Base-by-base conservation (phyloP, 2,113 vertebrate genomes). In the Onychostoma macrolepis region DNA sequence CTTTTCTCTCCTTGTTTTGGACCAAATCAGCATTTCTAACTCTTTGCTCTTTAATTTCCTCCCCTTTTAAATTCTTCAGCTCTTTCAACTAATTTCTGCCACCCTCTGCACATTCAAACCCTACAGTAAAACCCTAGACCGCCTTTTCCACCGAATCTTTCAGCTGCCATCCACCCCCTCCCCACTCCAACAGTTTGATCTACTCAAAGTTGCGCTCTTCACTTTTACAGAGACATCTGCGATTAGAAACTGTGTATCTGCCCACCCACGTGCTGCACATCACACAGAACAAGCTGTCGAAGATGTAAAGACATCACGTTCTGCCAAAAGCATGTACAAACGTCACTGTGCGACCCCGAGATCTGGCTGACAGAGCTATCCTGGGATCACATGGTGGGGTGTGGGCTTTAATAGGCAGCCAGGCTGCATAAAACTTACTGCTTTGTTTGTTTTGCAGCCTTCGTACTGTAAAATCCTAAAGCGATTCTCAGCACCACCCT, bases 381-480 rank as follows among this genome's bases (percentile, higher is more conserved):
- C 26, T 74, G 48, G 65, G 30, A 86, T 78, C 77, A n/a, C 26
- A 71, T 50, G 41, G 28, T 36, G 41, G 80, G 80, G 43, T 69
- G 80, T 83, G 80, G 41, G 63, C 48, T 83, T 71, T 83, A 71
- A 83, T 71, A 83, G 63, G 63, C 80, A 67, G 28, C 9, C 63
- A 83, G 80, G 63, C 77, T 88, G 90, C 69, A 38, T 94, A 92
- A 93, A 94, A 89, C 93, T 92, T 90, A 91, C 87, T 74, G 67
- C 85, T 93, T 93, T 95, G 93, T 93, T 94, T 94, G 91, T 95
- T 93, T 95, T 91, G 91, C 90, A 91, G 88, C 89, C 89, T 85
- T 45, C 48, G 87, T 90, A 89, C 92, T 90, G 92, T 93, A 78
- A 92, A 94, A 93, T 90, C 56, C 86, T 36, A 12, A 67, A 56